phyloP scores from a whole-genome alignment of 2,113 vertebrate species.

The Anthoscopus minutus region DNA sequence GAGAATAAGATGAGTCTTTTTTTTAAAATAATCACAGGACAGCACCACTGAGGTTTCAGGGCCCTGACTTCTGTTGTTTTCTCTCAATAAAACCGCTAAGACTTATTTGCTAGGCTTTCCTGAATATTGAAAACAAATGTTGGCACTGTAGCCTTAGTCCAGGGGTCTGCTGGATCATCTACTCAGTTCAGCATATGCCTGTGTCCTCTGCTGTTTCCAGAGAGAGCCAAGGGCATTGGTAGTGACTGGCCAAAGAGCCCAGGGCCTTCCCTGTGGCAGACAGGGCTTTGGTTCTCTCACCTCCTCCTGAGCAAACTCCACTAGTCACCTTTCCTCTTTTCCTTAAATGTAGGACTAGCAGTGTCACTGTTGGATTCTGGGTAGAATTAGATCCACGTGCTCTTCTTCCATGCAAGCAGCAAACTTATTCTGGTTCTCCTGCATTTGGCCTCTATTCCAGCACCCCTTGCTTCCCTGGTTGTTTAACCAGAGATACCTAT shows the following conservation, averaged over 20 bases:
- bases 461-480: not conserved
- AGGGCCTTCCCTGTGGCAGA: accelerated
- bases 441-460: not conserved
- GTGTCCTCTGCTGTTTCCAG: not conserved
- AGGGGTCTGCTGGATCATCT: not conserved
- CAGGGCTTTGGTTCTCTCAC: not conserved
- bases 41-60: not conserved
- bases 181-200: accelerated
- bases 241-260: not conserved
- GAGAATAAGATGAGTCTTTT: not conserved
- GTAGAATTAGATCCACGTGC: not conserved
- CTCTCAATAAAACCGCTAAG: not conserved
- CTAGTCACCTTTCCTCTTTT: not conserved
- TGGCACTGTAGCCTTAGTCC: not conserved
- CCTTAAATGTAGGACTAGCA: not conserved
- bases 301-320: not conserved
- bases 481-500: not conserved
- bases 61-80: not conserved
- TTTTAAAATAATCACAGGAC: conserved; percentile 24
- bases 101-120: not conserved
- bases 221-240: not conserved
- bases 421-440: not conserved
- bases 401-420: not conserved
- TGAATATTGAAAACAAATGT: conserved; percentile 20
- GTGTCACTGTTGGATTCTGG: not conserved